phyloP scores from a whole-genome alignment of 2,888 invertebrate genomes.

The Andrena bicolor region DNA sequence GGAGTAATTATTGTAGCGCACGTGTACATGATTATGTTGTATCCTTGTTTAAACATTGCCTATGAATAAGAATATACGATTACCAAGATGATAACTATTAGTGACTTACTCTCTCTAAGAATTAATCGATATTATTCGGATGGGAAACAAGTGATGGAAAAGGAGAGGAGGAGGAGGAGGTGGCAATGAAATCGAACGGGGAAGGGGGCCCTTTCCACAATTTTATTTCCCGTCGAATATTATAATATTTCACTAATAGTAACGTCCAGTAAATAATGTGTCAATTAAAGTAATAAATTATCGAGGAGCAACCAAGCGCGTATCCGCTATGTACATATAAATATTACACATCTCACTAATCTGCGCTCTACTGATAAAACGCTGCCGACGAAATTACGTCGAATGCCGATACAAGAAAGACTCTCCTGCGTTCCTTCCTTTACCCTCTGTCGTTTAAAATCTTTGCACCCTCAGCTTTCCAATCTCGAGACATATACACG shows the following conservation, averaged over 20 bases:
- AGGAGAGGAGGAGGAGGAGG: background rate
- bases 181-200: background rate
- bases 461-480: conserved; percentile 42
- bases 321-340: conserved; percentile 71
- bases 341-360: conserved; percentile 70
- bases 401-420: conserved; percentile 61
- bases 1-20: conserved; percentile 76
- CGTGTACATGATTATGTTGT: conserved; percentile 77
- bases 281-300: conserved; percentile 70
- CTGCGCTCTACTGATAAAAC: conserved; percentile 61
- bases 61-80: conserved; percentile 73
- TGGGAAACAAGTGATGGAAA: background rate
- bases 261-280: conserved; percentile 63
- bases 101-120: background rate
- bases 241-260: conserved; percentile 68
- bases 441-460: conserved; percentile 6
- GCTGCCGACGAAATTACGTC: conserved; percentile 57
- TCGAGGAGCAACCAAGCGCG: conserved; percentile 64
- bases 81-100: conserved; percentile 59
- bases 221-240: conserved; percentile 63
- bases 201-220: conserved; percentile 44
- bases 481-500: conserved; percentile 6
- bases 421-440: conserved; percentile 42
- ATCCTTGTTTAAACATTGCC: conserved; percentile 77
- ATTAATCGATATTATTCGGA: background rate